Evolutionary conservation across 2,888 invertebrate species (phyloP), one percentile per base, ranked within the genome.

Genomic region (Drosophila antonietae): DNA sequence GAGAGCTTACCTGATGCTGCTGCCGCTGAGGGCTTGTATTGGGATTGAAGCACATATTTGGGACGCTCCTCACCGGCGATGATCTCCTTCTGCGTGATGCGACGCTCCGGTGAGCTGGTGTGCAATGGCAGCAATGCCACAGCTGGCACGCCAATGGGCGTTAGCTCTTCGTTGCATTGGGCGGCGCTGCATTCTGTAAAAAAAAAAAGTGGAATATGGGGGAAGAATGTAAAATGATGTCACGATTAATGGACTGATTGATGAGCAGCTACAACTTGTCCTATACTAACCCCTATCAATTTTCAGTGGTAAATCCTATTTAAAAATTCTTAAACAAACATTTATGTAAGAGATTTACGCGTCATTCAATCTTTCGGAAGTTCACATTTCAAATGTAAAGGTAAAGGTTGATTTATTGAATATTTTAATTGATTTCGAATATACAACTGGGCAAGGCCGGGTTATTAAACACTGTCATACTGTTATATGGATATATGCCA

Each of bases 31-130:
- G 92, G 90, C 74, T 91, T 92, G 60, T 91, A 92, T 73, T 92
- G 92, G 0, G 92, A 89, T 73, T 92, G 92, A 23, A 93, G 81
- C 37, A 93, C 88, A 77, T 93, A 95, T 71, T 95, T 93, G 4
- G 95, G 95, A 20, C 95, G 91, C 88, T 95, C 95, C 86, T 95
- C 95, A 1, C 95, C 95, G 18, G 95, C 95, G 3, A 95, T 95
- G 70, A 95, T 95, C 91, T 95, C 95, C 83, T 95, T 95, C 71
- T 94, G 95, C 66, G 92, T 94, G 52, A 93, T 91, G 90, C 75
- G 92, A 39, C 93, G 91, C 76, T 92, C 93, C 31, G 95, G 93
- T 64, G 93, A 93, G 68, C 91, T 92, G 70, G 92, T 92, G 72
- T 93, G 92, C 74, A 78, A 89, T 87, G 86, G 94, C 70, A 92